Conservation (phyloP, 2,888 invertebrate species). For the Clostera curtula region DNA sequence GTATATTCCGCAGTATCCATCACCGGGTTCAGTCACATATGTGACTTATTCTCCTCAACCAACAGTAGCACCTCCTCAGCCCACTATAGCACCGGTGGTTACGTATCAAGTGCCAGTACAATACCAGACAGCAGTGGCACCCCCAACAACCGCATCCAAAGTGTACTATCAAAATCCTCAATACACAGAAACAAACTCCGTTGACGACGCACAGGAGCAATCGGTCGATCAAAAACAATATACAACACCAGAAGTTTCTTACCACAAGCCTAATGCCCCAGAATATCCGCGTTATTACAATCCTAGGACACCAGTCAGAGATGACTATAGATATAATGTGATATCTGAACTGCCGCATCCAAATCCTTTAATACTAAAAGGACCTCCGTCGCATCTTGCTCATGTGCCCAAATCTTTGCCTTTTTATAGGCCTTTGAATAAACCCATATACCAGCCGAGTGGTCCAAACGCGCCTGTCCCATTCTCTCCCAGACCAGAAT, state of each 20-base stretch:
- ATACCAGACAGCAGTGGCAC: conserved; percentile 35
- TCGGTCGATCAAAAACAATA: conserved; percentile 43
- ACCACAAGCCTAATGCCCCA: conserved; percentile 24
- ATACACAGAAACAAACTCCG: conserved; percentile 40
- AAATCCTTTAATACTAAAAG: conserved; percentile 46
- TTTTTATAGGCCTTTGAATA: conserved; percentile 45
- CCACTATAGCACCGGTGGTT: conserved; percentile 40
- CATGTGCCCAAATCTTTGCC: conserved; percentile 61
- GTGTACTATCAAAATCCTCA: conserved; percentile 40
- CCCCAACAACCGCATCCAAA: conserved; percentile 38
- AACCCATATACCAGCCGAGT: conserved; percentile 46
- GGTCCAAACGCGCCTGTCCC: conserved; percentile 28
- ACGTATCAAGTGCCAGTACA: conserved; percentile 51
- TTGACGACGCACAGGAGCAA: conserved; percentile 40
- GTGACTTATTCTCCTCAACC: conserved; percentile 46
- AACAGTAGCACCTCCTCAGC: conserved; percentile 34
- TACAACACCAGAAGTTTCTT: conserved; percentile 37
- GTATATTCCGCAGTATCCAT: conserved; percentile 39
- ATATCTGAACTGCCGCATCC: conserved; percentile 52
- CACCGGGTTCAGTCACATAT: conserved; percentile 34
- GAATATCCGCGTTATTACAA: conserved; percentile 52
- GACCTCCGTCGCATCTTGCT: conserved; percentile 44
- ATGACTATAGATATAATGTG: conserved; percentile 38
- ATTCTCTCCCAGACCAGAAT: conserved; percentile 37
- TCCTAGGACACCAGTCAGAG: conserved; percentile 41